Evolutionary conservation across 2,113 vertebrate genomes (phyloP).

Genomic region (Galeopterus variegatus): DNA sequence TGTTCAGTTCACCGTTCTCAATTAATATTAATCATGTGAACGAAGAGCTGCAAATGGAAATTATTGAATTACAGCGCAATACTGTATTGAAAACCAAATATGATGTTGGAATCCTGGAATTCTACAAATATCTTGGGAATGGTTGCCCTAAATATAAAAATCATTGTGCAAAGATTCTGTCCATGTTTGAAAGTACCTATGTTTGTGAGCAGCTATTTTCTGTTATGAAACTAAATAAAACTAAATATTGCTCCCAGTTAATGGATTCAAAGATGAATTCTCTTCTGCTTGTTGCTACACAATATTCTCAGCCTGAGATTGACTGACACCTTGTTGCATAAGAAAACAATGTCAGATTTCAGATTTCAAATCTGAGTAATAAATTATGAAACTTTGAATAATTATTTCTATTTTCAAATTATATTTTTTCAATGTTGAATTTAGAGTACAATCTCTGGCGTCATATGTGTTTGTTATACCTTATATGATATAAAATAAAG

Average conservation of each 20-base stretch:
- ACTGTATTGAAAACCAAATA: neutral
- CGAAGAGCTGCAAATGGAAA: neutral
- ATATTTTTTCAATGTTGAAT: neutral
- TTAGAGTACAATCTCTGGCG: conserved; percentile 21
- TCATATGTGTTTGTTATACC: neutral
- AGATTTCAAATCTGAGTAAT: conserved; percentile 33
- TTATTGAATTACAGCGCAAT: neutral
- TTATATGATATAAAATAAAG: neutral
- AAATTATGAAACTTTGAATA: neutral
- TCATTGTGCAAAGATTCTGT: neutral
- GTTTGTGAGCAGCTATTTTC: conserved; percentile 23
- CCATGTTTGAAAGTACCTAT: conserved; percentile 29
- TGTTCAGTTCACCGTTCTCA: neutral
- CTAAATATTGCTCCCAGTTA: neutral
- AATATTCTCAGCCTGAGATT: neutral
- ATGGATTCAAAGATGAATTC: neutral
- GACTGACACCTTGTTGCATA: neutral
- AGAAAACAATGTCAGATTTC: neutral
- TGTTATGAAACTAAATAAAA: conserved; percentile 3
- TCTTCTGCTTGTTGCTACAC: neutral
- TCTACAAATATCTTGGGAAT: neutral
- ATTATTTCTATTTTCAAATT: conserved; percentile 40
- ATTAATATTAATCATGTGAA: neutral
- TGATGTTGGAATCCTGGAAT: neutral
- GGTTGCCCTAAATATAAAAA: neutral